These are phyloP conservation scores for Siniperca undulata DNA, from an alignment of 2,797 vertebrate genomes.

Conservation along the genomic window DNA sequence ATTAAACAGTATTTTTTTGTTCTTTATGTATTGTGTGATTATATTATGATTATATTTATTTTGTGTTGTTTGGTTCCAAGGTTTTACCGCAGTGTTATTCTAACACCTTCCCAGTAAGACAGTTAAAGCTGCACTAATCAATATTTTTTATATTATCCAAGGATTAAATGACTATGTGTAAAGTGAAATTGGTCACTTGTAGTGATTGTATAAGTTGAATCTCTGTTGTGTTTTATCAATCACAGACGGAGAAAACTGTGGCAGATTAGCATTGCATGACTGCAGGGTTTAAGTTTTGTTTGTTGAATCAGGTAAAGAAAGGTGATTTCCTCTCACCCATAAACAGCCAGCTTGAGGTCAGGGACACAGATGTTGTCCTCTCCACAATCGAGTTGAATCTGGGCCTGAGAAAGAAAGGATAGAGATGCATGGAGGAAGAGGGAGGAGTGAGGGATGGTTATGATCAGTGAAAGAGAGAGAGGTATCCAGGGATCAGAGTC, in stretches of 20 bases:
- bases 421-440: constrained; percentile 35
- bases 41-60: too few relatives aligned
- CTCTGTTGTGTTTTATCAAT: constrained; percentile 3
- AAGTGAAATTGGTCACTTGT: too few relatives aligned
- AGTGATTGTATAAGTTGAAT: not conserved
- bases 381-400: constrained; percentile 94
- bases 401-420: constrained; percentile 83
- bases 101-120: too few relatives aligned
- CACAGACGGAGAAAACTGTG: not conserved
- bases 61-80: too few relatives aligned
- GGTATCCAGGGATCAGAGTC: constrained; percentile 39
- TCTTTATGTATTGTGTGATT: too few relatives aligned
- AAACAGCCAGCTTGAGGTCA: constrained; percentile 91
- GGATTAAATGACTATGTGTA: too few relatives aligned
- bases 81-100: too few relatives aligned
- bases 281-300: constrained; percentile 20
- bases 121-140: not conserved
- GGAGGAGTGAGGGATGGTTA: constrained; percentile 18
- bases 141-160: too few relatives aligned
- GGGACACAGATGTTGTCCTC: constrained; percentile 97
- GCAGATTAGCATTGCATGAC: not conserved
- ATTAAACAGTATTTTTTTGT: too few relatives aligned
- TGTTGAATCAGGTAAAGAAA: constrained; percentile 51
- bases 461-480: constrained; percentile 42
- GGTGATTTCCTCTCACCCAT: constrained; percentile 86